These are phyloP conservation scores for Ormyrus labotus DNA, from an alignment of 2,888 invertebrate species.

Conservation along the genomic window DNA sequence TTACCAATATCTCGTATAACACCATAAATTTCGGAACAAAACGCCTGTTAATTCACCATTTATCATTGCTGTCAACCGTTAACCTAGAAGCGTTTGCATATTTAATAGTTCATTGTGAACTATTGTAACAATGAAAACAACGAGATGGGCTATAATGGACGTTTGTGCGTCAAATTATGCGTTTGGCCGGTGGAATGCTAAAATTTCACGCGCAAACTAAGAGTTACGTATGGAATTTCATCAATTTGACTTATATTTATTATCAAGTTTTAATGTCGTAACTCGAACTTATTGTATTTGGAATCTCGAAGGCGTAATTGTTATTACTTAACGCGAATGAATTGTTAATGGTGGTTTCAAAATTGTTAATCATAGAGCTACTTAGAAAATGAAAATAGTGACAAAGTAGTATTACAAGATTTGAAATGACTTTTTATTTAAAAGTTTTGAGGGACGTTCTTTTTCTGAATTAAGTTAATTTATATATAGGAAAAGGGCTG, in stretches of 20 bases:
- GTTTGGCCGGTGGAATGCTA: background rate
- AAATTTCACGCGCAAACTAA: constrained; percentile 15
- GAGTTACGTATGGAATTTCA: constrained; percentile 25
- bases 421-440: no score
- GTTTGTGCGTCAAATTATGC: constrained; percentile 35
- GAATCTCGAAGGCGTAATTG: no score
- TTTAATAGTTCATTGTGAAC: constrained; percentile 42
- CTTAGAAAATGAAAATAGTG: no score
- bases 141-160: constrained; percentile 29
- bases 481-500: no score
- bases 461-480: no score
- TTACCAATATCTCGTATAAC: no score
- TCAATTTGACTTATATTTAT: constrained; percentile 30
- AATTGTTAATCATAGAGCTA: no score
- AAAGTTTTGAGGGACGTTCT: no score
- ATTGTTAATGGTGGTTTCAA: no score
- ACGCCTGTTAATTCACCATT: constrained; percentile 37
- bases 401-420: no score
- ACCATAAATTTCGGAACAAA: background rate
- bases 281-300: no score
- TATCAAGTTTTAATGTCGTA: background rate
- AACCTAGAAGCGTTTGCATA: constrained; percentile 18
- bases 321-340: no score
- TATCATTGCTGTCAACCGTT: constrained; percentile 25
- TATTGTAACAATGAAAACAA: constrained; percentile 27